Evolutionary conservation across 2,113 vertebrate genomes (phyloP).

Genomic region (Trachemys scripta): DNA sequence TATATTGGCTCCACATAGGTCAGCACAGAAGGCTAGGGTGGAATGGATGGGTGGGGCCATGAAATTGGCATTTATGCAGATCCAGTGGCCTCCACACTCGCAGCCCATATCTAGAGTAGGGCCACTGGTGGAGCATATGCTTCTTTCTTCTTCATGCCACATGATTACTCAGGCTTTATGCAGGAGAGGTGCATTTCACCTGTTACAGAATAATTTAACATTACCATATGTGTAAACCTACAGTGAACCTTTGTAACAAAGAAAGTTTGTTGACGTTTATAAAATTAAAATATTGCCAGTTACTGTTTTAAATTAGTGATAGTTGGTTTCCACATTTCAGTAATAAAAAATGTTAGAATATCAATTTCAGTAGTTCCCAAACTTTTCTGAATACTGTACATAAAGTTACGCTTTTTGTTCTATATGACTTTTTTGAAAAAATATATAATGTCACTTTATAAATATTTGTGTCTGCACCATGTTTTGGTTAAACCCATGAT

Average conservation of each 20-base stretch:
- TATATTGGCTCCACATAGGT: neutral
- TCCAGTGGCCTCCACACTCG: neutral
- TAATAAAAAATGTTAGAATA: neutral
- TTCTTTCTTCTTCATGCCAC: neutral
- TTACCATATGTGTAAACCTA: constrained; percentile 42
- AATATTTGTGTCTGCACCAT: constrained; percentile 9
- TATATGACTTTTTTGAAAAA: neutral
- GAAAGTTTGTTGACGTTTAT: constrained; percentile 12
- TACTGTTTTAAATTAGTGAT: neutral
- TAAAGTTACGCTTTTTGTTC: neutral
- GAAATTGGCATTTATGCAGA: neutral
- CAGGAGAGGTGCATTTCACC: neutral
- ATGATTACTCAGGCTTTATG: constrained; percentile 3
- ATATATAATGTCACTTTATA: neutral
- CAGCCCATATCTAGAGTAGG: neutral
- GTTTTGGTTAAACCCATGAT: constrained; percentile 23
- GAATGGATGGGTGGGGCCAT: neutral
- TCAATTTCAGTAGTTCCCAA: neutral
- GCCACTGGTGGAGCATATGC: constrained; percentile 11
- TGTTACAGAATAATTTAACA: constrained; percentile 31
- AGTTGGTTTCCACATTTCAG: constrained; percentile 11
- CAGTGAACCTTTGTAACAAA: constrained; percentile 29
- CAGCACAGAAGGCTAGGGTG: neutral
- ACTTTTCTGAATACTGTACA: neutral
- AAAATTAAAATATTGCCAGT: constrained; percentile 19